phyloP scores from a whole-genome alignment of 1,140 invertebrate genomes.

The Drosophila bocki region DNA sequence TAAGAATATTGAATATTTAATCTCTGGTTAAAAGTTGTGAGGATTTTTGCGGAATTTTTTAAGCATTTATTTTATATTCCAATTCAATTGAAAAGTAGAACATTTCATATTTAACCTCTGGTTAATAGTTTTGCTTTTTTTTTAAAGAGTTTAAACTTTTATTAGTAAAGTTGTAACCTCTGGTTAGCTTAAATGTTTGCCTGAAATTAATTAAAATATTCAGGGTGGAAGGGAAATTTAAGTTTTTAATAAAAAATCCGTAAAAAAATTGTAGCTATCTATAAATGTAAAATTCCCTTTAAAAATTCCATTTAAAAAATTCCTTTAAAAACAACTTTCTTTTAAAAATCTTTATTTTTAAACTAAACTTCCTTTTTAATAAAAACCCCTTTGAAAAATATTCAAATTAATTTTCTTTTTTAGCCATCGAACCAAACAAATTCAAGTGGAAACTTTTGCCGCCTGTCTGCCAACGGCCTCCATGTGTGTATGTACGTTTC shows the following conservation, averaged over 20 bases:
- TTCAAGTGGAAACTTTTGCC: slow-evolving; percentile 48
- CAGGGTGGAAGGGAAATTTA: too few species aligned
- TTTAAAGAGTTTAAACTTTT: not conserved
- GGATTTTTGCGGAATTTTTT: too few species aligned
- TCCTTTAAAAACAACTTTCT: too few species aligned
- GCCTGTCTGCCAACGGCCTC: slow-evolving; percentile 31
- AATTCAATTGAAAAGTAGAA: not conserved
- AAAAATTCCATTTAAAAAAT: too few species aligned
- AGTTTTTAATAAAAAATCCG: too few species aligned
- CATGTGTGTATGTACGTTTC: not conserved
- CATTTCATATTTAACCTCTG: not conserved
- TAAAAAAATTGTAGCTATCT: too few species aligned
- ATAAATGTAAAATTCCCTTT: too few species aligned
- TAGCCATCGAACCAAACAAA: slow-evolving; percentile 3
- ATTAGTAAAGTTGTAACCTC: not conserved
- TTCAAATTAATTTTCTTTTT: slow-evolving; percentile 2
- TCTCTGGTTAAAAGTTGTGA: too few species aligned
- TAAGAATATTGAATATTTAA: slow-evolving; percentile 12
- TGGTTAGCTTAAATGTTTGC: not conserved
- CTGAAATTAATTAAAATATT: too few species aligned
- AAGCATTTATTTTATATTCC: too few species aligned
- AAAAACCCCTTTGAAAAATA: slow-evolving; percentile 30
- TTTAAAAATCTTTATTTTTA: too few species aligned
- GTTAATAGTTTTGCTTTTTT: not conserved
- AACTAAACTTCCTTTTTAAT: too few species aligned